Base-by-base conservation (phyloP, 1,140 invertebrate genomes). In the Diprion similis region DNA sequence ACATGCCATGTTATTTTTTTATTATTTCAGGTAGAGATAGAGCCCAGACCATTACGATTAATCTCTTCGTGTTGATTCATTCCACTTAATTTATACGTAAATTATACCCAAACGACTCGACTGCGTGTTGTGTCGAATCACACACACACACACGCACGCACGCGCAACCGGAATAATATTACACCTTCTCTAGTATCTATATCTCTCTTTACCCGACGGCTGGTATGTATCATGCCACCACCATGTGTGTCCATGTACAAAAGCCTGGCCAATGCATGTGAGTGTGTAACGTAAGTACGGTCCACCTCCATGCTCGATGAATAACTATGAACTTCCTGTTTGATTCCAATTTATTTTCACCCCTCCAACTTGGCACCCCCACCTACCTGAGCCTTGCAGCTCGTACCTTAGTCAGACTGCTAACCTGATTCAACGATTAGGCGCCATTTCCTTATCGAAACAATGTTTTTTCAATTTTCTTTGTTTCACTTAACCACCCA, bases 241-340 rank as follows among this genome's bases (percentile, higher is more conserved):
- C 24, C 24, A 37, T 37, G 24, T 37, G 24, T 37, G 24, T 37
- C 24, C 6, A 1, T 37, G 2, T 37, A 37, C 6, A 37, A 37
- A 37, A 37, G 24, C 6, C 6, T 17, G 6, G 51, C 51, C 9
- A 15, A 6, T 9, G 51, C n/a, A 17, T 59, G 51, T 8, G 51
- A 15, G 11, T 59, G 9, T 59, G 51, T 59, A 17, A 15, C 51
- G 11, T 59, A 37, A 37, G 24, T 6, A 37, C 24, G 24, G 24
- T 37, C 24, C 24, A 37, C 24, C 24, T 59, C 11, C 51, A 59
- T 59, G 51, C 51, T 59, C 65, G 81, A 84, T 85, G 85, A 87
- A 86, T 87, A 86, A 87, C 83, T 81, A 86, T 84, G 77, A 83
- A 87, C 83, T 87, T 87, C 85, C 86, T 85, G 81, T 81, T 80